Evolutionary conservation across 2,797 vertebrate genomes (phyloP), one percentile per base, ranked within the genome.

Genomic region (Margarornis squamiger): DNA sequence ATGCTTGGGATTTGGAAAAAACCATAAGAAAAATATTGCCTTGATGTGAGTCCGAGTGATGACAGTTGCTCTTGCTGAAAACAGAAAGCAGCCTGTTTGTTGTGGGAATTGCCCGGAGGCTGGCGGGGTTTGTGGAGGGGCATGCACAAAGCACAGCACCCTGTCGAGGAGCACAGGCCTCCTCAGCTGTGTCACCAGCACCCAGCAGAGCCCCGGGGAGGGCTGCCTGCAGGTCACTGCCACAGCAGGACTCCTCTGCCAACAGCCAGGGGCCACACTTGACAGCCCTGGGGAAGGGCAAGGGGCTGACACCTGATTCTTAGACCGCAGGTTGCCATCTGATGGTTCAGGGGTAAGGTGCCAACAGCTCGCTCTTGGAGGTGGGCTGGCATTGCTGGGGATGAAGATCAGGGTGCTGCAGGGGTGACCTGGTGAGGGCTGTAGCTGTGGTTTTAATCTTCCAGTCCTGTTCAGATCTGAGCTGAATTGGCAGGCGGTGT

Each of bases 11-110:
- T 84, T 58, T 70, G 58, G 74, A 59, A 75, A 92, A 93, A 89
- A 29, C 20, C 24, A 4, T 12, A 27, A 36, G 39, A 52, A 72
- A 89, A 70, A 54, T 32, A 58, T 29, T 70, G 43, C 24, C 41
- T 92, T 83, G 73, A 68, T 0, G 6, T 54, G 82, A 80, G 71
- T 51, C 74, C 32, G 52, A 15, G 76, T 54, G 26, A 8, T 54
- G 90, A 22, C 38, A 93, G 80, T 4, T 67, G 29, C 55, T 93
- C n/a, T 63, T 41, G 77, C 80, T 95, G 90, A n/a, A 79, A 87
- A 76, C 6, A 85, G 93, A 76, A 84, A n/a, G 3, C 70, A 72
- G 54, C 12, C 90, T 68, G 0, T 78, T 93, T 84, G 92, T 73
- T 73, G 43, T 63, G 93, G 93, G 93, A 65, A 32, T 61, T 57